phyloP scores from a whole-genome alignment of 2,797 vertebrate genomes.

The Uromys caudimaculatus region DNA sequence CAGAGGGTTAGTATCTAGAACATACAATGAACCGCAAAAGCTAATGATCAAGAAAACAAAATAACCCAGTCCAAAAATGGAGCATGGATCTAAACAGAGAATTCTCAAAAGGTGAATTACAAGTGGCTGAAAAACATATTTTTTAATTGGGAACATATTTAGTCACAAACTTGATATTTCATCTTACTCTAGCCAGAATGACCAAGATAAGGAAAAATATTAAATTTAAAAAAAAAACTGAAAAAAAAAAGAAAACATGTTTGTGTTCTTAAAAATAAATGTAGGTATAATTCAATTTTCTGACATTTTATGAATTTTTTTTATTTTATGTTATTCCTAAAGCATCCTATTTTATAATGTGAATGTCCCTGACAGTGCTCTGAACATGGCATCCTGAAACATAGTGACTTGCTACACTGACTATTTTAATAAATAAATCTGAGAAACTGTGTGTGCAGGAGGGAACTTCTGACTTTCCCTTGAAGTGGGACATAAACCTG shows the following conservation, averaged over 20 bases:
- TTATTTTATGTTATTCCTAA: neutral
- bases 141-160: neutral
- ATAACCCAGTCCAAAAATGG: neutral
- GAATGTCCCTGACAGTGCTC: neutral
- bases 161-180: neutral
- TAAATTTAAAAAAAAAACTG: neutral
- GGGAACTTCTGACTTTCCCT: neutral
- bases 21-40: neutral
- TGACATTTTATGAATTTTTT: neutral
- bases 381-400: neutral
- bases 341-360: neutral
- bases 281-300: neutral
- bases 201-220: neutral
- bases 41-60: neutral
- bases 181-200: neutral
- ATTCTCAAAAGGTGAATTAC: neutral
- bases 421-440: neutral
- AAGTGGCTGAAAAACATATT: neutral
- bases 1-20: neutral
- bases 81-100: neutral
- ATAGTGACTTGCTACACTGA: neutral
- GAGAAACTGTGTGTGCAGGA: neutral
- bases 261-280: neutral
- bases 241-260: neutral
- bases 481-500: neutral